phyloP scores from a whole-genome alignment of 2,888 invertebrate species.

The Mythimna ferrago region DNA sequence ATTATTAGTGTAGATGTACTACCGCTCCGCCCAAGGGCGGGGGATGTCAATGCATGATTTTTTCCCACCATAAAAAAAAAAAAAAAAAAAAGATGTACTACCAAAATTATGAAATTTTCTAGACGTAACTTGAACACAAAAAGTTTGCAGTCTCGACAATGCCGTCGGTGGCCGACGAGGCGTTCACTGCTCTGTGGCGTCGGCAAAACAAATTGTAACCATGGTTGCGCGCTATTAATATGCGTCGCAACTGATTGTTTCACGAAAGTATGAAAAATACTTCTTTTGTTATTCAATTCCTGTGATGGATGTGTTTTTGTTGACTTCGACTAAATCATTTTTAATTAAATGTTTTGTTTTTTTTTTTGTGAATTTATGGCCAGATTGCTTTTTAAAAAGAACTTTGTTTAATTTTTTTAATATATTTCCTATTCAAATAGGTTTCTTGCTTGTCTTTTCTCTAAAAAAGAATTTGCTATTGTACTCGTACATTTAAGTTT shows the following conservation, averaged over 20 bases:
- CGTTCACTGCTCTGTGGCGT: constrained; percentile 38
- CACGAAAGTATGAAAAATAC: constrained; percentile 27
- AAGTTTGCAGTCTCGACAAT: background rate
- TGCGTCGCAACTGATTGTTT: constrained; percentile 48
- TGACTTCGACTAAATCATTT: constrained; percentile 1
- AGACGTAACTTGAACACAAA: too few species aligned
- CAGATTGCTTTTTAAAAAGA: background rate
- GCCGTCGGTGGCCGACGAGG: background rate
- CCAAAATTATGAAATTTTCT: too few species aligned
- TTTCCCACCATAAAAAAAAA: too few species aligned
- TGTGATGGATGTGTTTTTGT: constrained; percentile 43
- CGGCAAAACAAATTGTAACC: constrained; percentile 74
- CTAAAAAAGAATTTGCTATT: too few species aligned
- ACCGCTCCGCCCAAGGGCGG: too few species aligned
- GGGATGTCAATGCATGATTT: too few species aligned
- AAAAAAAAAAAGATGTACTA: too few species aligned
- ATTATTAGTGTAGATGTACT: too few species aligned
- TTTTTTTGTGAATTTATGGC: background rate
- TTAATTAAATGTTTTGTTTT: background rate
- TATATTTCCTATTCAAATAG: too few species aligned
- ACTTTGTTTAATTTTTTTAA: too few species aligned
- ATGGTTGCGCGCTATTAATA: constrained; percentile 61
- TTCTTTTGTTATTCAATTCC: constrained; percentile 25
- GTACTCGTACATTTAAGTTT: background rate
- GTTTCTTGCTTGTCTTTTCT: background rate